These are phyloP conservation scores for Hypanus sabinus DNA, from an alignment of 2,113 vertebrate genomes.

Conservation along the genomic window DNA sequence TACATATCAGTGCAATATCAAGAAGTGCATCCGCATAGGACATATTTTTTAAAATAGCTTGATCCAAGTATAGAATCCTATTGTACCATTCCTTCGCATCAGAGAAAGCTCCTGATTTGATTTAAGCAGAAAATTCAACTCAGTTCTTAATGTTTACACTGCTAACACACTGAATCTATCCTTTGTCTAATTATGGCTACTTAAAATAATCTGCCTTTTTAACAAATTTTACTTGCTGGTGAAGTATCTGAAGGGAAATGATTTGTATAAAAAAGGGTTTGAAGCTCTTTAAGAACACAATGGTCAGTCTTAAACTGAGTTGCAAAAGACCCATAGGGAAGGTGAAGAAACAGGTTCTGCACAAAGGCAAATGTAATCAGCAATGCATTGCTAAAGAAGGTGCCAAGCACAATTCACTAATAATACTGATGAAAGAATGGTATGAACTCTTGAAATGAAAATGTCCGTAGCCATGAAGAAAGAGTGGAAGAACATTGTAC, in stretches of 20 bases:
- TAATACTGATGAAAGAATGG: neutral
- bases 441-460: neutral
- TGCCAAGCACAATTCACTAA: neutral
- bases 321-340: no score
- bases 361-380: no score
- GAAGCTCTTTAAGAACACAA: neutral
- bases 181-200: neutral
- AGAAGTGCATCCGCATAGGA: neutral
- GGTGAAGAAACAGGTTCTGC: no score
- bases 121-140: slow-evolving; percentile 7
- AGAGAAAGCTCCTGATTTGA: slow-evolving; percentile 14
- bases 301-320: no score
- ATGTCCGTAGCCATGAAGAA: no score
- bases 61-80: slow-evolving; percentile 2
- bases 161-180: neutral
- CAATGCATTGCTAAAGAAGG: neutral
- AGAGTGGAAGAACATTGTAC: neutral
- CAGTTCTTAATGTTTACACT: neutral
- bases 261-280: no score
- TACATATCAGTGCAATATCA: slow-evolving; percentile 14
- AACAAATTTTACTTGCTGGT: neutral
- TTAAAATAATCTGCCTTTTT: neutral
- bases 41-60: neutral
- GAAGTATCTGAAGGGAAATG: neutral
- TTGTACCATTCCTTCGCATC: neutral